phyloP scores from a whole-genome alignment of 2,113 vertebrate genomes.

The Cryptomyrus ogoouensis region DNA sequence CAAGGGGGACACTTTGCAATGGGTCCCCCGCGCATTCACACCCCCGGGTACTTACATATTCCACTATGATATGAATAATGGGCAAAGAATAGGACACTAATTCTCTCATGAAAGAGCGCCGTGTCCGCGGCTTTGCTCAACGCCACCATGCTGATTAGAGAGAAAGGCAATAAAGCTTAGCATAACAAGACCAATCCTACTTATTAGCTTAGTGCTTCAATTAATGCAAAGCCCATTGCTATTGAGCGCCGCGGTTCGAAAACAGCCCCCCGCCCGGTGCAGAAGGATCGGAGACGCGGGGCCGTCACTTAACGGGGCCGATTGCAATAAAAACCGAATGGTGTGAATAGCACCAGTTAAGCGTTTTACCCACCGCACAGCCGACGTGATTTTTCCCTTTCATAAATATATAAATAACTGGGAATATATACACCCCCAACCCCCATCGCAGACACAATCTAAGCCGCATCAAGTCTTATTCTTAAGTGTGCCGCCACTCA shows the following conservation, averaged over 20 bases:
- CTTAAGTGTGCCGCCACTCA: conserved; percentile 61
- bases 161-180: conserved; percentile 99
- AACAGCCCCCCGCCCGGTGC: conserved; percentile 76
- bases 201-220: conserved; percentile 99
- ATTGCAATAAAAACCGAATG: conserved; percentile 58
- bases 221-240: conserved; percentile 93
- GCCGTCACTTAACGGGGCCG: conserved; percentile 81
- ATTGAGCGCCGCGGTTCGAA: conserved; percentile 89
- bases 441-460: conserved; percentile 49
- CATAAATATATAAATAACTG: conserved; percentile 61
- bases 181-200: conserved; percentile 97
- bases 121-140: conserved; percentile 97
- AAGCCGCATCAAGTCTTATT: conserved; percentile 44
- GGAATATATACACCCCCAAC: conserved; percentile 40
- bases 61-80: conserved; percentile 98
- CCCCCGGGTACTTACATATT: conserved; percentile 98
- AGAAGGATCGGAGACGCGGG: conserved; percentile 74
- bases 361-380: conserved; percentile 31
- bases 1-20: conserved; percentile 99
- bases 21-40: conserved; percentile 99
- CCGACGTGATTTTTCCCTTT: conserved; percentile 43
- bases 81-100: conserved; percentile 98
- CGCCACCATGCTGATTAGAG: conserved; percentile 96
- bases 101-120: conserved; percentile 99
- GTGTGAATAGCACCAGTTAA: conserved; percentile 31